Evolutionary conservation across 2,888 invertebrate species (phyloP).

Genomic region (Sesia bembeciformis): DNA sequence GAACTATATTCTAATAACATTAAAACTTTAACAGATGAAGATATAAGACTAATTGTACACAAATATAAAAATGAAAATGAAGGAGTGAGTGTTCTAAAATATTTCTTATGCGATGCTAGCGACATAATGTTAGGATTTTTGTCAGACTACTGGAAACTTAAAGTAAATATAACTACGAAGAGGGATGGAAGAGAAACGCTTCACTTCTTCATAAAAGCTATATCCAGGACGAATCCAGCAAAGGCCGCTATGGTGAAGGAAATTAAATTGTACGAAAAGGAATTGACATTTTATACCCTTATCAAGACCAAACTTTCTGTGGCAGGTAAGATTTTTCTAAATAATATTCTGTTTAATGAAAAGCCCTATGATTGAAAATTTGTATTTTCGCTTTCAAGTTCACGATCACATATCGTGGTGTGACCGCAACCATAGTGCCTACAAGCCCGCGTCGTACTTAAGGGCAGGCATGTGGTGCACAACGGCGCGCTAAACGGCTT

Average conservation of each 20-base stretch:
- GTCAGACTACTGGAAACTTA: constrained; percentile 56
- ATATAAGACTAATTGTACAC: constrained; percentile 32
- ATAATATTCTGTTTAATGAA: too few relatives aligned
- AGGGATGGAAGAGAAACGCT: constrained; percentile 19
- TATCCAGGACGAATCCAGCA: constrained; percentile 41
- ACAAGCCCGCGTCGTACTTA: too few relatives aligned
- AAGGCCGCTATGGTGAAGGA: constrained; percentile 55
- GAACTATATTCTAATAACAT: too few relatives aligned
- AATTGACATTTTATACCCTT: constrained; percentile 39
- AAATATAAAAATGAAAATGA: constrained; percentile 20
- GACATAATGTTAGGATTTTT: constrained; percentile 60
- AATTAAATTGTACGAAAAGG: constrained; percentile 44
- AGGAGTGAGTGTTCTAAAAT: constrained; percentile 23
- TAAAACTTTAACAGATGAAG: constrained; percentile 24
- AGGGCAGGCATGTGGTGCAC: too few relatives aligned
- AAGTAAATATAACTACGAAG: constrained; percentile 24
- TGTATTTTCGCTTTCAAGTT: background rate
- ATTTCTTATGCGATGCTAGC: constrained; percentile 37
- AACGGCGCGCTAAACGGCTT: too few relatives aligned
- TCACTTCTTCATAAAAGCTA: constrained; percentile 49
- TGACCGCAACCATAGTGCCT: too few relatives aligned
- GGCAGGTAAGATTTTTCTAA: constrained; percentile 28
- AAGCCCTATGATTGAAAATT: background rate
- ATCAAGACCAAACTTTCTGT: constrained; percentile 37
- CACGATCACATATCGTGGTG: too few relatives aligned